Conservation (phyloP, 2,888 invertebrate species). For the Hirtodrosophila histrioides region DNA sequence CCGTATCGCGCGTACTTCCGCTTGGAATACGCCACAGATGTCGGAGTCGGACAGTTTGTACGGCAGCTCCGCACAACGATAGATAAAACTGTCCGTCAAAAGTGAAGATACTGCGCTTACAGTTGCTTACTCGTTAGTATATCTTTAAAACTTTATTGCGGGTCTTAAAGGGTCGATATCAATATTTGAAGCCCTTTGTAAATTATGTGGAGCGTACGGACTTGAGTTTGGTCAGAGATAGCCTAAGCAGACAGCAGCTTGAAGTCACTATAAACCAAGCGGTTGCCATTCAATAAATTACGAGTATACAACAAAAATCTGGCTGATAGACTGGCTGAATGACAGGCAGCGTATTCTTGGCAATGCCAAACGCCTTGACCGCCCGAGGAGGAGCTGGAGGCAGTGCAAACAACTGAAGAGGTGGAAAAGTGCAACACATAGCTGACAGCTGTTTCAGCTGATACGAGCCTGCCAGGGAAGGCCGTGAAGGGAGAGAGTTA, state of each 20-base stretch:
- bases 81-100: too few relatives aligned
- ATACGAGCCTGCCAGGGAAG: constrained; percentile 50
- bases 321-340: constrained; percentile 23
- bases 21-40: too few relatives aligned
- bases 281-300: constrained; percentile 37
- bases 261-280: constrained; percentile 5
- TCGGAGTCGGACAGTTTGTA: too few relatives aligned
- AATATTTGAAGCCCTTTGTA: too few relatives aligned
- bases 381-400: constrained; percentile 18
- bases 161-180: background rate
- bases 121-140: too few relatives aligned
- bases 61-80: too few relatives aligned
- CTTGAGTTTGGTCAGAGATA: background rate
- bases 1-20: too few relatives aligned
- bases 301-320: constrained; percentile 18
- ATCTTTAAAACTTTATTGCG: background rate
- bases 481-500: constrained; percentile 43
- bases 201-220: background rate
- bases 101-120: too few relatives aligned
- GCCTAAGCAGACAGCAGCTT: constrained; percentile 3
- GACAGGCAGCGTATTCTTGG: constrained; percentile 24
- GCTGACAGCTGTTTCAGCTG: constrained; percentile 72
- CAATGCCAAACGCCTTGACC: constrained; percentile 44
- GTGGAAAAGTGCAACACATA: constrained; percentile 49
- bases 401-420: constrained; percentile 15